Evolutionary conservation across 2,797 vertebrate species (phyloP).

Genomic region (Remorina albescens): DNA sequence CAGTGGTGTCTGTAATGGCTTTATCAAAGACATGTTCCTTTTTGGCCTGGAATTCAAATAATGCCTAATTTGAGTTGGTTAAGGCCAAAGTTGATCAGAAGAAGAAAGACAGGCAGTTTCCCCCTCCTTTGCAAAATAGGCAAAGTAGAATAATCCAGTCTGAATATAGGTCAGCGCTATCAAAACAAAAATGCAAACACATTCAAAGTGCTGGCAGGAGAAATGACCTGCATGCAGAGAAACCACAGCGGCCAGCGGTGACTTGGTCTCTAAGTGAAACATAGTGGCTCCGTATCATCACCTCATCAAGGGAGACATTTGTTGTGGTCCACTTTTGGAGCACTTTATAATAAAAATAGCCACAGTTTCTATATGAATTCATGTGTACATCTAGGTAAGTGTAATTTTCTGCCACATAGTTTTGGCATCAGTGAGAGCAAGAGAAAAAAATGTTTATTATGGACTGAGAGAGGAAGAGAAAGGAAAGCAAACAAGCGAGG

Average conservation of each 20-base stretch:
- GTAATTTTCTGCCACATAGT: conserved; percentile 26
- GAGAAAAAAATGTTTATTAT: background rate
- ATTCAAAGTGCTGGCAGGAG: conserved; percentile 10
- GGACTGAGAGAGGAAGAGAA: conserved; percentile 2
- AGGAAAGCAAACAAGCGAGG: conserved; percentile 3
- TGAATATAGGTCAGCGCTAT: conserved; percentile 14
- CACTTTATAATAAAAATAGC: conserved; percentile 67
- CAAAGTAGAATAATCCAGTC: conserved; percentile 18
- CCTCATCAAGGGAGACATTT: too few relatives aligned
- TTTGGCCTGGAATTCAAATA: conserved; percentile 62
- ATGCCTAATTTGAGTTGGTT: conserved; percentile 43
- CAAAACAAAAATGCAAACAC: conserved; percentile 14
- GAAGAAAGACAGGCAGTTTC: conserved; percentile 12
- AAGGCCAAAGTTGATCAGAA: conserved; percentile 34
- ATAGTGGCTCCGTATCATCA: conserved; percentile 58
- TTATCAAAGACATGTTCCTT: conserved; percentile 58
- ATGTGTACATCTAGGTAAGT: conserved; percentile 45
- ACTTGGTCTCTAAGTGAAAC: conserved; percentile 42
- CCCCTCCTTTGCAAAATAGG: conserved; percentile 20
- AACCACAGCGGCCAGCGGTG: conserved; percentile 10
- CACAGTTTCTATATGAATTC: conserved; percentile 43
- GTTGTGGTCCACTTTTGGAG: conserved; percentile 52
- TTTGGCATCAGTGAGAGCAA: conserved; percentile 31
- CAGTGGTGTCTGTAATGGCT: conserved; percentile 14
- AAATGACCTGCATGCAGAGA: conserved; percentile 12